Evolutionary conservation across 2,113 vertebrate genomes (phyloP), one percentile per base, ranked within the genome.

Genomic region (Heterotis niloticus): DNA sequence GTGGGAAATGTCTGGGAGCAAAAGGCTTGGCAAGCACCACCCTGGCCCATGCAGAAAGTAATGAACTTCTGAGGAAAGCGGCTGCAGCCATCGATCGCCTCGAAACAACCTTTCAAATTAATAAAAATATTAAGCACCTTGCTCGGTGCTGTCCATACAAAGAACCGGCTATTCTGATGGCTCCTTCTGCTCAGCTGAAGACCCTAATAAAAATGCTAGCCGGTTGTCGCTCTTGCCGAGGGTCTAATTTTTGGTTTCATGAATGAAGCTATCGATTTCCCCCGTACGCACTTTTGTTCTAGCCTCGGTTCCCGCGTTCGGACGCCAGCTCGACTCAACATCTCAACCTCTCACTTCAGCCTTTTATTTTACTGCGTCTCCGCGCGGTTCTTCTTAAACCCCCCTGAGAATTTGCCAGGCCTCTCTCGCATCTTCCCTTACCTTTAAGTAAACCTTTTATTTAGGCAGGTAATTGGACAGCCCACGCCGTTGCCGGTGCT

Each of bases 401-500:
- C 12, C 12, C 57, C 57, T 59, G 57, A 59, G 57, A 59, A 59
- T 9, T 59, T 59, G 9, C 12, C n/a, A n/a, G n/a, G n/a, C n/a
- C n/a, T n/a, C n/a, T n/a, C n/a, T n/a, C n/a, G n/a, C n/a, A n/a
- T n/a, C n/a, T n/a, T n/a, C n/a, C n/a, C n/a, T n/a, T n/a, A n/a
- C n/a, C n/a, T n/a, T n/a, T n/a, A n/a, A n/a, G 34, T 2, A 44
- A 2, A 44, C 13, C 65, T n/a, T 78, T 77, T 65, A 65, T 78
- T 69, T 70, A 62, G 62, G 51, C 28, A 34, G 70, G 18, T 78
- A 29, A 34, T 70, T 34, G 18, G 70, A 60, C 59, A 78, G 80
- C 90, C 91, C 62, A 52, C 87, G 90, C 90, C 91, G 90, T 89
- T 85, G 52, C 23, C 52, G 23, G 51, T 80, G 85, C 86, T 84